phyloP scores from a whole-genome alignment of 1,140 invertebrate species.

The Chironomus striatipennis region DNA sequence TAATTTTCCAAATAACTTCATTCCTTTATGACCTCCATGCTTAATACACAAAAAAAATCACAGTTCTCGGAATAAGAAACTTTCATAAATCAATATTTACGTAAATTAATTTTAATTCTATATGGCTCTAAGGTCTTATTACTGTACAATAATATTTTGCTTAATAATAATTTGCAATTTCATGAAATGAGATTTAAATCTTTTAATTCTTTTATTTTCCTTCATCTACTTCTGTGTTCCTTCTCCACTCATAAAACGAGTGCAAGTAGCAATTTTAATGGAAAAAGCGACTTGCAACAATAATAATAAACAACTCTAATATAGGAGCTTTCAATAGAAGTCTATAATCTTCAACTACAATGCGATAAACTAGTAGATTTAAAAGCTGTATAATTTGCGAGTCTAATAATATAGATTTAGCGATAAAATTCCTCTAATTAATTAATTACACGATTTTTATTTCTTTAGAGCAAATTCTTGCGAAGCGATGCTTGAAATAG shows the following conservation, averaged over 20 bases:
- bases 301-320: not conserved
- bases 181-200: not conserved
- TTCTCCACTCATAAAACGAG: not conserved
- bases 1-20: no score
- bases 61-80: no score
- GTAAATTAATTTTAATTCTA: no score
- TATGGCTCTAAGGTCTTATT: no score
- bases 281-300: not conserved
- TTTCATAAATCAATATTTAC: no score
- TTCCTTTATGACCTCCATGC: no score
- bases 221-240: not conserved
- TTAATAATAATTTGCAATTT: slow-evolving; percentile 7
- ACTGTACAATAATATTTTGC: no score
- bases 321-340: no score
- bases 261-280: not conserved
- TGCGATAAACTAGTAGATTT: not conserved
- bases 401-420: slow-evolving; percentile 11
- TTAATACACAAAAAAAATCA: no score
- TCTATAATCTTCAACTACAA: not conserved
- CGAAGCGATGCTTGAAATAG: not conserved
- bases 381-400: not conserved
- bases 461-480: not conserved
- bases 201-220: not conserved
- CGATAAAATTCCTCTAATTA: not conserved
- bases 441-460: not conserved